Base-by-base conservation (phyloP, 2,888 invertebrate species). In the Yponomeuta cagnagella region DNA sequence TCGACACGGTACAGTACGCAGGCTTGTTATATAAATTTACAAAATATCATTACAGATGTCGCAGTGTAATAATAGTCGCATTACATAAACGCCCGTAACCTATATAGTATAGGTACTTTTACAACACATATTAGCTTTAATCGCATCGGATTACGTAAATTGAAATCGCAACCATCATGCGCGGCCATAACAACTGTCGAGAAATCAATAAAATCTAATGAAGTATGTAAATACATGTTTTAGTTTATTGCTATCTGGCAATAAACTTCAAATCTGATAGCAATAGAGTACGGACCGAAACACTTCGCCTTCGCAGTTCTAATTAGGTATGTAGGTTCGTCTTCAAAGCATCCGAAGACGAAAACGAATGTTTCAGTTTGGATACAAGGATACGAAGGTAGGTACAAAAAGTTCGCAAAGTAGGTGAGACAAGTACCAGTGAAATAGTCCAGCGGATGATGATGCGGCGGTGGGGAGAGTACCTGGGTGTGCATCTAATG, bases 71-170 rank as follows among this genome's bases (percentile, higher is more conserved):
- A 65, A 65, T 65, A 65, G 65, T 12, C 10, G 33, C 65, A 33
- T 65, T 65, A 65, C 65, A 65, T 65, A 65, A 65, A 65, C 65
- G 31, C 31, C 30, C 43, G 33, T 2, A 0, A 63, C n/a, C n/a
- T 63, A 63, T 4, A 23, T 63, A 63, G 63, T 63, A 33, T 33
- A 63, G 63, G 63, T 15, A 63, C 63, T 33, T 65, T 9, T 12
- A 33, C 52, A 3, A 12, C 2, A 58, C 8, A 15, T 58, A 58
- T 8, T 15, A 12, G 12, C 52, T 58, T 58, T 65, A 64, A 23
- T 63, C 64, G 30, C 10, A 65, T 65, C 31, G 65, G 31, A 10
- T 65, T 65, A 65, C 10, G 65, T 65, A 65, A 65, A 65, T 65
- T 10, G 33, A 12, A 58, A 58, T 33, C 65, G 65, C 65, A 43